A percentile compares a stretch with the other conserved stretches of the same genome.
Conservation (phyloP, 1,140 invertebrate species). For the Goniozus legneri region DNA sequence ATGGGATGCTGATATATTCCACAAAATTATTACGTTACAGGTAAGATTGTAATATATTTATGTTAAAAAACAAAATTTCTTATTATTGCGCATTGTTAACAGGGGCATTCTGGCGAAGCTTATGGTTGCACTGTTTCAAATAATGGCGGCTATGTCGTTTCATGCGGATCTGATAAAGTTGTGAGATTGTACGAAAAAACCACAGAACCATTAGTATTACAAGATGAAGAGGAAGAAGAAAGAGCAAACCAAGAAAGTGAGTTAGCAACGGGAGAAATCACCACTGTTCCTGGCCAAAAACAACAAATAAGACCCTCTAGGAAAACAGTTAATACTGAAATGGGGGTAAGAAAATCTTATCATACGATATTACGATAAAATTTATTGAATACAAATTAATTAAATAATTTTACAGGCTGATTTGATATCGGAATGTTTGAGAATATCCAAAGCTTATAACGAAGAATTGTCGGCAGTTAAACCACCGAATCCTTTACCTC, state of each 20-base stretch:
- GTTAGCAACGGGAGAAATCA: constrained; percentile 68
- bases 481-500: constrained; percentile 41
- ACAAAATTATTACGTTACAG: constrained; percentile 86
- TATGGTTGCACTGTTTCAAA: constrained; percentile 73
- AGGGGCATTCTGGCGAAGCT: constrained; percentile 79
- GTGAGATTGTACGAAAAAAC: constrained; percentile 85
- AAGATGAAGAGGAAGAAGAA: constrained; percentile 87
- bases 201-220: constrained; percentile 84
- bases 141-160: constrained; percentile 76
- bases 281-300: constrained; percentile 64
- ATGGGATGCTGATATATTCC: constrained; percentile 94
- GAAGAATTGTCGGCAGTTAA: constrained; percentile 52
- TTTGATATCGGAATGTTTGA: constrained; percentile 82
- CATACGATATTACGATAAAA: background rate
- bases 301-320: constrained; percentile 79
- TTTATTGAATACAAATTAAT: background rate
- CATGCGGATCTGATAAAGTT: constrained; percentile 85
- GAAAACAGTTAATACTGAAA: constrained; percentile 89
- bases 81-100: constrained; percentile 14
- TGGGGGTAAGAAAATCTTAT: constrained; percentile 63
- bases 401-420: constrained; percentile 66
- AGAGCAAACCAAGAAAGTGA: constrained; percentile 70
- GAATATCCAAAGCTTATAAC: constrained; percentile 70
- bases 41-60: constrained; percentile 50
- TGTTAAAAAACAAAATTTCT: background rate